Evolutionary conservation across 1,140 invertebrate species (phyloP).

Genomic region (Oryzaephilus surinamensis): DNA sequence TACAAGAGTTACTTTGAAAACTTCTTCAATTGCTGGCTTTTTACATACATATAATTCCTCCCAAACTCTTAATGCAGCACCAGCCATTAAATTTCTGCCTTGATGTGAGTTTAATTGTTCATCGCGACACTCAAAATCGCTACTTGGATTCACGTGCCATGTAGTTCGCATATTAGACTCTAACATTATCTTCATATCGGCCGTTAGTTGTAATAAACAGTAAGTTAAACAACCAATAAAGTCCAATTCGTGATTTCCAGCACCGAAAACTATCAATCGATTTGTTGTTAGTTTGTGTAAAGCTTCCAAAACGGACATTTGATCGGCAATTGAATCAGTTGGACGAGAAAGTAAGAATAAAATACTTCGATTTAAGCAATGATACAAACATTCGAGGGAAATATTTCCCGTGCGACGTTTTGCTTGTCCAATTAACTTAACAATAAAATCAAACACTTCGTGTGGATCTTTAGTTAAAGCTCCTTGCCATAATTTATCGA

Average conservation of each 20-base stretch:
- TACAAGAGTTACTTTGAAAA: constrained; percentile 79
- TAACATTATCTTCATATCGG: constrained; percentile 77
- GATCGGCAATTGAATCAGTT: constrained; percentile 78
- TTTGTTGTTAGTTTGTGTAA: constrained; percentile 87
- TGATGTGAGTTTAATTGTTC: constrained; percentile 68
- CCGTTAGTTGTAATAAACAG: constrained; percentile 87
- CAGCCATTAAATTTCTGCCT: constrained; percentile 76
- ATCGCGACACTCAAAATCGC: constrained; percentile 58
- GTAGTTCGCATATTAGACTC: constrained; percentile 70
- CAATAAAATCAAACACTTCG: constrained; percentile 91
- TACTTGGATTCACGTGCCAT: constrained; percentile 78
- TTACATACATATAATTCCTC: constrained; percentile 94
- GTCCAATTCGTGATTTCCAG: constrained; percentile 88
- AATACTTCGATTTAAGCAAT: constrained; percentile 88
- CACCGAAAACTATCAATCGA: constrained; percentile 78
- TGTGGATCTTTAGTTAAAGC: constrained; percentile 79
- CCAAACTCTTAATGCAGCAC: constrained; percentile 89
- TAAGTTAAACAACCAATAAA: constrained; percentile 94
- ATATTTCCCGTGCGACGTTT: constrained; percentile 65
- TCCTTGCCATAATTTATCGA: constrained; percentile 97
- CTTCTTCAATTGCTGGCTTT: constrained; percentile 88
- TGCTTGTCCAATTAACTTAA: constrained; percentile 82
- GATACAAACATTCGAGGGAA: constrained; percentile 76
- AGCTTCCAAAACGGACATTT: constrained; percentile 85
- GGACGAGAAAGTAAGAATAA: constrained; percentile 86